A percentile compares a stretch with the other conserved stretches of the same genome.
phyloP scores from a whole-genome alignment of 1,140 invertebrate genomes.

The Brachionus paranguensis region DNA sequence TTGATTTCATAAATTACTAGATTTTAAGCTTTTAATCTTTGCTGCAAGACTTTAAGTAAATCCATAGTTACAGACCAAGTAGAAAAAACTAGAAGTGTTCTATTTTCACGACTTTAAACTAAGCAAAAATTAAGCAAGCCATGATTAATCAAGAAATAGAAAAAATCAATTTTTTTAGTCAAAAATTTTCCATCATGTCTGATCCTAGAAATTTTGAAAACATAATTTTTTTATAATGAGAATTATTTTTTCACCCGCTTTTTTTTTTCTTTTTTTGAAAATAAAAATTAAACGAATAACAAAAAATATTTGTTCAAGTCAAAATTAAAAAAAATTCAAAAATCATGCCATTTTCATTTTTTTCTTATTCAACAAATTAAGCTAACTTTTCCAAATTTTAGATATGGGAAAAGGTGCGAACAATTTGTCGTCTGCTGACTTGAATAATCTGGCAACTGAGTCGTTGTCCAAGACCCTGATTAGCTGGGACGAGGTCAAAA shows the following conservation, averaged over 20 bases:
- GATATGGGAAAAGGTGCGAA: slow-evolving; percentile 28
- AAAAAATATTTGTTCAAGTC: neutral
- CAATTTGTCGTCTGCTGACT: neutral
- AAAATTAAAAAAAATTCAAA: neutral
- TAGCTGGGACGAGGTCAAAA: slow-evolving; percentile 48
- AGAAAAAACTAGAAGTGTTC: neutral
- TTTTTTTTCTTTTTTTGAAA: neutral
- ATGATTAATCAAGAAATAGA: neutral
- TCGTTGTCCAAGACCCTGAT: neutral
- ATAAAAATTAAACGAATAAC: neutral
- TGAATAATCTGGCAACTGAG: neutral
- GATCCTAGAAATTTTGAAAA: neutral
- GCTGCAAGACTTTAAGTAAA: neutral
- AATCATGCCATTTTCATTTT: neutral
- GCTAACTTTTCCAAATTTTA: neutral
- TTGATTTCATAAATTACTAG: neutral
- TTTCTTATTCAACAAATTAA: neutral
- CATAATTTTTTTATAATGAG: neutral
- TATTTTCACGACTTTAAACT: neutral
- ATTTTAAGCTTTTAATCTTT: neutral
- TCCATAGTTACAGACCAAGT: neutral
- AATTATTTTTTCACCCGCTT: neutral
- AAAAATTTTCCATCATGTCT: neutral
- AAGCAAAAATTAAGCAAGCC: neutral
- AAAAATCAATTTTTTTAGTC: neutral